phyloP scores from a whole-genome alignment of 2,113 vertebrate genomes.

The Tetrax tetrax region DNA sequence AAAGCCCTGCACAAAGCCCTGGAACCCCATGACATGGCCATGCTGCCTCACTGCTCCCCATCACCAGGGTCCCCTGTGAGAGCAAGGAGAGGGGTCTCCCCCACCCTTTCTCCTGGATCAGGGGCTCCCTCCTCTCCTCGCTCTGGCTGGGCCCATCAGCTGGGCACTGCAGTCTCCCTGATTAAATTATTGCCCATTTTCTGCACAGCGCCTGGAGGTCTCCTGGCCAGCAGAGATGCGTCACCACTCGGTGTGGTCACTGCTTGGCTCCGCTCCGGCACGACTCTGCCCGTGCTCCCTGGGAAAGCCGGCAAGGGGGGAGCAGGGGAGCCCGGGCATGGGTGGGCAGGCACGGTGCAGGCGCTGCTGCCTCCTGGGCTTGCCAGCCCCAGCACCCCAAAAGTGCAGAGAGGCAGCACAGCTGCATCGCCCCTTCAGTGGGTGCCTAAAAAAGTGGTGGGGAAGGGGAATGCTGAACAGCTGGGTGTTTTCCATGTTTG shows the following conservation, averaged over 20 bases:
- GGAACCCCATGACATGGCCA: background rate
- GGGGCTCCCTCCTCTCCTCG: background rate
- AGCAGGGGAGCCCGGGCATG: background rate
- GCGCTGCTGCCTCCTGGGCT: background rate
- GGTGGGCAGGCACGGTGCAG: accelerated
- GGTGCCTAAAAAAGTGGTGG: background rate
- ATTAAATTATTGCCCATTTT: background rate
- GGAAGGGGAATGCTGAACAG: background rate
- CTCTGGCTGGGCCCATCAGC: background rate
- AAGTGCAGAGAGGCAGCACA: background rate
- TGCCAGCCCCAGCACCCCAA: background rate
- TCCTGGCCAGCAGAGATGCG: background rate
- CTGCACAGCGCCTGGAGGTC: background rate
- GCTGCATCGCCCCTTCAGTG: background rate
- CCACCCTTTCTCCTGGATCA: background rate
- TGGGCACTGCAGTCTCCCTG: background rate
- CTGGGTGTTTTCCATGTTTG: background rate
- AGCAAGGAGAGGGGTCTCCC: background rate
- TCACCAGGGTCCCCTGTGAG: background rate
- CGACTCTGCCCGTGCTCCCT: accelerated
- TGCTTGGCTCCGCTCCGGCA: background rate
- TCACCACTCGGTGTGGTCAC: background rate
- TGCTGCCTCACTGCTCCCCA: background rate
- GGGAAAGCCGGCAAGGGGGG: background rate
- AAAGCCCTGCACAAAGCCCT: background rate